A percentile compares a stretch with the other conserved stretches of the same genome.
Evolutionary conservation across 35 echinoderm and acorn worm genomes (phyloP).

Genomic region (Eucidaris tribuloides): DNA sequence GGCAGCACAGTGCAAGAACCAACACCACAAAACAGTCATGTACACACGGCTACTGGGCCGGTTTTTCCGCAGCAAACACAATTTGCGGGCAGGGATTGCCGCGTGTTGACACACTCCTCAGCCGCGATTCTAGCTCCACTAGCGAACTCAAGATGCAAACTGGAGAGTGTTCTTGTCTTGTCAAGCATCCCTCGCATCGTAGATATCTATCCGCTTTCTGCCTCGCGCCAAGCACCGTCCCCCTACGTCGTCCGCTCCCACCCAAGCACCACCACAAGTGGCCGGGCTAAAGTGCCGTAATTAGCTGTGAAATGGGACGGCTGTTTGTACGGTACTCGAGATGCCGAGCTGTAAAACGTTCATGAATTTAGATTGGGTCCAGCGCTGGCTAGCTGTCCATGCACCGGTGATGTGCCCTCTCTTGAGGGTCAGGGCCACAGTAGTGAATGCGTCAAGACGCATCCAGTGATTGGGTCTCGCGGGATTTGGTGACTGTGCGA

Average conservation of each 20-base stretch:
- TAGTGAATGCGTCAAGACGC: conserved; percentile 11
- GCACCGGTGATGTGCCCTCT: neutral
- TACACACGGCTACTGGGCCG: conserved; percentile 1
- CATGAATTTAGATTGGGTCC: conserved; percentile 69
- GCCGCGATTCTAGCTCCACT: conserved; percentile 14
- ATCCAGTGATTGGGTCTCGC: neutral
- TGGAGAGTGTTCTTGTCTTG: conserved; percentile 26
- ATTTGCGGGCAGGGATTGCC: neutral
- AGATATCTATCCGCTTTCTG: neutral
- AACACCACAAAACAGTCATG: conserved; percentile 24
- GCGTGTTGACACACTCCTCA: conserved; percentile 28
- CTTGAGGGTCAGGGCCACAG: neutral
- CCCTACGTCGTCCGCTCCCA: too few species aligned
- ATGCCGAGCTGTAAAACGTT: conserved; percentile 45
- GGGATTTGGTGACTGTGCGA: neutral
- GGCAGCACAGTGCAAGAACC: conserved; percentile 4
- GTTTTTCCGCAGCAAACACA: conserved; percentile 6
- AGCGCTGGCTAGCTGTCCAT: neutral
- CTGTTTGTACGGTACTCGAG: conserved; percentile 32
- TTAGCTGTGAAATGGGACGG: conserved; percentile 23
- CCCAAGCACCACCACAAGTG: neutral
- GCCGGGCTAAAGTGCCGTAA: neutral
- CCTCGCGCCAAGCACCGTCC: too few species aligned
- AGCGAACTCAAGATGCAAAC: conserved; percentile 9
- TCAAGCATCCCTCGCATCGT: conserved; percentile 12